A percentile compares a stretch with the other conserved stretches of the same genome.
Evolutionary conservation across 2,888 invertebrate genomes (phyloP).

Genomic region (Belgica antarctica): DNA sequence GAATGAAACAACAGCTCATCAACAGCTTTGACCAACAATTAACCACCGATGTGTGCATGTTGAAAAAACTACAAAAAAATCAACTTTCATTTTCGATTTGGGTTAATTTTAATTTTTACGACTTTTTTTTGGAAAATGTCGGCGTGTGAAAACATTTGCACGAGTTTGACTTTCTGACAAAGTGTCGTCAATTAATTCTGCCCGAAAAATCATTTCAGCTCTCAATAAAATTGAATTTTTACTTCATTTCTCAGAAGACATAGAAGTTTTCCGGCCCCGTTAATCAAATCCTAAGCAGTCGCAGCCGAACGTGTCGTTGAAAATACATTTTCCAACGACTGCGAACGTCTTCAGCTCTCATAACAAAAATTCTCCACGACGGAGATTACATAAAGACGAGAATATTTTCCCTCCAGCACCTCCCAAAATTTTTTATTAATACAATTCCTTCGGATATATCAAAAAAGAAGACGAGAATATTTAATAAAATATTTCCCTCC

Average conservation of each 20-base stretch:
- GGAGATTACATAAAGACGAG: not conserved
- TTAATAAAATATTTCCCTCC: conserved; percentile 23
- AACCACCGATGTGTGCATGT: conserved; percentile 32
- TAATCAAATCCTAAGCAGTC: too few relatives aligned
- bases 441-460: conserved; percentile 7
- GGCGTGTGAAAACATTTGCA: conserved; percentile 11
- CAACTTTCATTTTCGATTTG: conserved; percentile 39
- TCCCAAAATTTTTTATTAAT: conserved; percentile 33
- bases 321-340: too few relatives aligned
- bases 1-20: conserved; percentile 33
- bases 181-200: too few relatives aligned
- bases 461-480: not conserved
- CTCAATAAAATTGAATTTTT: too few relatives aligned
- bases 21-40: conserved; percentile 32
- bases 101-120: conserved; percentile 8
- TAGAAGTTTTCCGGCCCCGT: too few relatives aligned
- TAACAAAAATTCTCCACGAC: too few relatives aligned
- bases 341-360: not conserved
- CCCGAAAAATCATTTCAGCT: conserved; percentile 5
- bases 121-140: not conserved
- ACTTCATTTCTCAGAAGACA: conserved; percentile 9
- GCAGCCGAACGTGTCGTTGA: too few relatives aligned
- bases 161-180: conserved; percentile 3
- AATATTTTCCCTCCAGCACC: conserved; percentile 38
- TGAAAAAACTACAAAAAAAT: conserved; percentile 19